phyloP scores from a whole-genome alignment of 2,888 invertebrate genomes.

The Philonicus albiceps region DNA sequence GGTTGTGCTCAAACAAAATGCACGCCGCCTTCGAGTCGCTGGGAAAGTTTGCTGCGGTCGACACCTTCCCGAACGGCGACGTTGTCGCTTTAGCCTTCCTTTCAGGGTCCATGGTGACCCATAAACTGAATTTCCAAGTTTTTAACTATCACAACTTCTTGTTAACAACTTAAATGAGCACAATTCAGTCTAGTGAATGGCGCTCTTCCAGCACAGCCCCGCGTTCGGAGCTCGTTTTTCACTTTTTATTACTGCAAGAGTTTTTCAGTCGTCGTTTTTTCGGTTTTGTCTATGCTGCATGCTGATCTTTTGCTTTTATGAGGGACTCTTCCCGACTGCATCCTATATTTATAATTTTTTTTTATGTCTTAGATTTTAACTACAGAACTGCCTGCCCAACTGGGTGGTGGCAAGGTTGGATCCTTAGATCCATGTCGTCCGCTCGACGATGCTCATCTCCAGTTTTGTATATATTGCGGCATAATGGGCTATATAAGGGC shows the following conservation, averaged over 20 bases:
- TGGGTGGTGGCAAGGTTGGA: neutral
- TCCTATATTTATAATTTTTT: neutral
- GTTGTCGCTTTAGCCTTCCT: constrained; percentile 3
- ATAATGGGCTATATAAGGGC: neutral
- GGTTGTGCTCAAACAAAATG: neutral
- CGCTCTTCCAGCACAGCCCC: constrained; percentile 1
- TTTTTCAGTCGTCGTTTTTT: neutral
- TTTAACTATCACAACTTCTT: constrained; percentile 24
- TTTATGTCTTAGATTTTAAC: neutral
- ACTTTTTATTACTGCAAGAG: constrained; percentile 11
- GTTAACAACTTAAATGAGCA: constrained; percentile 23
- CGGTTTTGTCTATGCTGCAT: constrained; percentile 14
- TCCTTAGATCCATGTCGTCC: neutral
- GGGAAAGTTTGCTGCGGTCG: neutral
- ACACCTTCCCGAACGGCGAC: neutral
- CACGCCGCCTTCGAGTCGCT: neutral
- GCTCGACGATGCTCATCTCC: neutral
- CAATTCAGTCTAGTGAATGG: constrained; percentile 12
- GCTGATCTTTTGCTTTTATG: constrained; percentile 6
- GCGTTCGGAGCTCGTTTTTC: constrained; percentile 9
- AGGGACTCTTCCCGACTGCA: neutral
- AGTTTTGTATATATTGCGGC: neutral
- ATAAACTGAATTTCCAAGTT: constrained; percentile 25
- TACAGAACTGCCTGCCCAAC: neutral
- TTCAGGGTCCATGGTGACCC: constrained; percentile 4